Evolutionary conservation across 2,888 invertebrate genomes (phyloP).

Genomic region (Caenorhabditis imperialis): DNA sequence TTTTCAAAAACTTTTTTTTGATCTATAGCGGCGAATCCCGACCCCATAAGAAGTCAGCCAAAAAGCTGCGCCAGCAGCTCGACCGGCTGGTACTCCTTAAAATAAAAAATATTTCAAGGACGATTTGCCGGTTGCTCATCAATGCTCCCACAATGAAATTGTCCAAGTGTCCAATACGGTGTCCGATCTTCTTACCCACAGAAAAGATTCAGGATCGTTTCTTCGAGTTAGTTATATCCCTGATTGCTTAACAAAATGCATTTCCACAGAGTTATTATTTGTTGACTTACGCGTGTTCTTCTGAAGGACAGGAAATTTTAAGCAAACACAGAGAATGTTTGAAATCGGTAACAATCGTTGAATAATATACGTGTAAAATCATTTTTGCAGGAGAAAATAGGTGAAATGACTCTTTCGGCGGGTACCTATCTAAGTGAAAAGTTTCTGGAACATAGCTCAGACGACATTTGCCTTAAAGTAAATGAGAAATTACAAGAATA

Average conservation of each 20-base stretch:
- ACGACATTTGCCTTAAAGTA: slow-evolving; percentile 70
- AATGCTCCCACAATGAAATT: slow-evolving; percentile 74
- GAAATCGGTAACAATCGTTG: slow-evolving; percentile 48
- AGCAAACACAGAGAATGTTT: slow-evolving; percentile 73
- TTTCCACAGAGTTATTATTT: slow-evolving; percentile 73
- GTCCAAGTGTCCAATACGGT: slow-evolving; percentile 70
- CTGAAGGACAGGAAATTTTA: slow-evolving; percentile 75
- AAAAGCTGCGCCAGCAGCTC: too few relatives aligned
- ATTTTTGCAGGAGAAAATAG: slow-evolving; percentile 72
- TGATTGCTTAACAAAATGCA: neutral
- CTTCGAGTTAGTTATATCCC: slow-evolving; percentile 57
- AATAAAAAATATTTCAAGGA: slow-evolving; percentile 72
- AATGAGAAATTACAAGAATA: slow-evolving; percentile 74
- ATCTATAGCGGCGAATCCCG: too few relatives aligned
- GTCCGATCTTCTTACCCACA: slow-evolving; percentile 74
- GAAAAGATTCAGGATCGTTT: slow-evolving; percentile 76
- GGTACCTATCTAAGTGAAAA: slow-evolving; percentile 77
- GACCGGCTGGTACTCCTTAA: too few relatives aligned
- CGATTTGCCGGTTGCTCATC: slow-evolving; percentile 70
- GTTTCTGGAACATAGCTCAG: slow-evolving; percentile 71
- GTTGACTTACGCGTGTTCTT: slow-evolving; percentile 76
- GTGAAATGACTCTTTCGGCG: slow-evolving; percentile 77
- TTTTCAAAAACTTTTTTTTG: too few relatives aligned
- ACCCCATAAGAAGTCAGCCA: too few relatives aligned
- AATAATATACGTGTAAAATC: neutral